Conservation (phyloP, 2,888 invertebrate genomes). For the Apamea epomidion region DNA sequence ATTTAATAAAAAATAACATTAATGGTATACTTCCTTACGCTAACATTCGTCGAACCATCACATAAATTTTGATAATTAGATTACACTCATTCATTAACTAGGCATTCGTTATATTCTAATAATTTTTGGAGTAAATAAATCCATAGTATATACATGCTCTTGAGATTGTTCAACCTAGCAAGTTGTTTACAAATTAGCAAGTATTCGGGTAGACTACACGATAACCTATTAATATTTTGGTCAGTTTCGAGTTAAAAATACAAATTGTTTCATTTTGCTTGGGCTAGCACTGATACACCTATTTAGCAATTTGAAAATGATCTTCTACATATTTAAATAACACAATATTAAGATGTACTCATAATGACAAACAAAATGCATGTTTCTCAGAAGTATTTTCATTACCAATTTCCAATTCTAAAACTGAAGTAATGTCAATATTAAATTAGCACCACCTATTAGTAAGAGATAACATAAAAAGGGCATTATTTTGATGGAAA, state of each 20-base stretch:
- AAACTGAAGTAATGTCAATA: constrained; percentile 45
- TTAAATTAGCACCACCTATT: constrained; percentile 54
- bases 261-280: constrained; percentile 4
- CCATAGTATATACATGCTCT: constrained; percentile 82
- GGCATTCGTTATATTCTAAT: constrained; percentile 69
- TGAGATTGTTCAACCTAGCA: constrained; percentile 83
- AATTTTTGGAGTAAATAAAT: constrained; percentile 87
- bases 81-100: constrained; percentile 69
- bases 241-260: constrained; percentile 26
- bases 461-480: constrained; percentile 27
- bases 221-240: constrained; percentile 33
- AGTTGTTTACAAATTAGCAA: constrained; percentile 49
- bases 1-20: constrained; percentile 76
- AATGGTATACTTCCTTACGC: constrained; percentile 83
- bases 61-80: constrained; percentile 70
- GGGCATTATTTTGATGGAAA: constrained; percentile 28
- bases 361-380: constrained; percentile 29
- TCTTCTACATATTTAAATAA: constrained; percentile 22
- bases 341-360: constrained; percentile 42
- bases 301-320: constrained; percentile 13
- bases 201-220: constrained; percentile 7
- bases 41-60: constrained; percentile 67
- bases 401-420: constrained; percentile 1
- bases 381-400: constrained; percentile 9
- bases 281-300: constrained; percentile 2